Evolutionary conservation across 2,888 invertebrate species (phyloP).

Genomic region (Pristionchus mayeri): DNA sequence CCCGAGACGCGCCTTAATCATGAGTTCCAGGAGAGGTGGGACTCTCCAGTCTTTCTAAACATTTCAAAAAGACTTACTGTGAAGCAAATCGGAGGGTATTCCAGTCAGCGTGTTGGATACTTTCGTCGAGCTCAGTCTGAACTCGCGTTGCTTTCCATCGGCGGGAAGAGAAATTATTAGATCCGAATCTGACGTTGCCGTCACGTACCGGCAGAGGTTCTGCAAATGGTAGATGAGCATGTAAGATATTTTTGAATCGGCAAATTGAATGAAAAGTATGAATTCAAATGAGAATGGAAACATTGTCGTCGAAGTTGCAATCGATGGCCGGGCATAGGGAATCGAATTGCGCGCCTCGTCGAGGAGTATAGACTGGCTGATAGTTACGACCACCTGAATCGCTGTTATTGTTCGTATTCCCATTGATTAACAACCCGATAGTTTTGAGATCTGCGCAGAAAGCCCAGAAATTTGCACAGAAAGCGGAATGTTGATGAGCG

Average conservation of each 20-base stretch:
- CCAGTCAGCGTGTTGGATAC: slow-evolving; percentile 68
- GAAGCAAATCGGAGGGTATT: slow-evolving; percentile 60
- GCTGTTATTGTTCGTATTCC: no score
- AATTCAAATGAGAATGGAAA: not conserved
- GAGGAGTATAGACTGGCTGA: slow-evolving; percentile 52
- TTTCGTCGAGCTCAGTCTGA: slow-evolving; percentile 59
- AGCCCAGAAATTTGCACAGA: no score
- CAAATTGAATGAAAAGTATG: not conserved
- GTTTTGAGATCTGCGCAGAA: no score
- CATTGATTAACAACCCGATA: no score
- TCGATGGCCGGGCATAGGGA: slow-evolving; percentile 61
- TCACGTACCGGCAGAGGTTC: slow-evolving; percentile 65
- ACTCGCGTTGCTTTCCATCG: slow-evolving; percentile 53
- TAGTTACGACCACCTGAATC: slow-evolving; percentile 32
- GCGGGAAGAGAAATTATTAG: slow-evolving; percentile 51
- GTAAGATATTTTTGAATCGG: not conserved
- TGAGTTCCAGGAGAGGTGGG: not conserved
- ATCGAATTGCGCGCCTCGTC: slow-evolving; percentile 59
- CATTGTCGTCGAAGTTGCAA: slow-evolving; percentile 61
- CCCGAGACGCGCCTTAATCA: no score
- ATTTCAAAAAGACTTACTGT: slow-evolving; percentile 13
- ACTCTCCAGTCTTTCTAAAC: not conserved
- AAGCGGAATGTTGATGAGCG: no score
- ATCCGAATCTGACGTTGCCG: slow-evolving; percentile 53
- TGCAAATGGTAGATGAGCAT: slow-evolving; percentile 47